Conservation (phyloP, 2,797 vertebrate genomes). For the Dryobates pubescens region DNA sequence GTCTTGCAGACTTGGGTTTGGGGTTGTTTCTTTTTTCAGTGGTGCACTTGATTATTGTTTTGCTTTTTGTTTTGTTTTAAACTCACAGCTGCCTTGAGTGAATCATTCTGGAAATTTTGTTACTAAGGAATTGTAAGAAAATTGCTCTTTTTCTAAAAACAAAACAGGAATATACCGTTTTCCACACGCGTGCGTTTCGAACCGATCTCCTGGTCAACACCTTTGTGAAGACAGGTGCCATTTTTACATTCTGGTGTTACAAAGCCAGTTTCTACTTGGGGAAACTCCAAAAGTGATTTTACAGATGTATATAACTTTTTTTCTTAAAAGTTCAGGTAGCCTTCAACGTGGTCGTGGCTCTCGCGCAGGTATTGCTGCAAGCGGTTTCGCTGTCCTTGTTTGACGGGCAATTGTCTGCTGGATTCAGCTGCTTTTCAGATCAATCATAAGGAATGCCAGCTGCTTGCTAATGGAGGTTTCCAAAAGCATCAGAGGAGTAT, state of each 20-base stretch:
- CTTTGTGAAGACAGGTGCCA: conserved; percentile 9
- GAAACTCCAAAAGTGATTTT: conserved; percentile 33
- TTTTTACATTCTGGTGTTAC: conserved; percentile 36
- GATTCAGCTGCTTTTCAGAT: conserved; percentile 11
- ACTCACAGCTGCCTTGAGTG: conserved; percentile 48
- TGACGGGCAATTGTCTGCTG: neutral
- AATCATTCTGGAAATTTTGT: conserved; percentile 46
- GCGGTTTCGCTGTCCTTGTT: neutral
- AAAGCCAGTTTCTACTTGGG: conserved; percentile 18
- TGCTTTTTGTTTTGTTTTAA: neutral
- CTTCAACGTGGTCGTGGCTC: neutral
- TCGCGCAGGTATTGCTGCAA: neutral
- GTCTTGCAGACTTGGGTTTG: conserved; percentile 12
- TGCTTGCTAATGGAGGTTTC: neutral
- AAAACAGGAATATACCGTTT: neutral
- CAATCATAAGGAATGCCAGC: neutral
- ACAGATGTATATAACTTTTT: conserved; percentile 29
- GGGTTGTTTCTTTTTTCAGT: neutral
- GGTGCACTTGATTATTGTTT: neutral
- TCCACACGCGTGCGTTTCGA: conserved; percentile 26
- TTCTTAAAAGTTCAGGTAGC: conserved; percentile 8
- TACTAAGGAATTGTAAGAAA: conserved; percentile 30
- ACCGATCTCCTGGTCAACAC: conserved; percentile 36
- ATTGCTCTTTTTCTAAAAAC: conserved; percentile 17
- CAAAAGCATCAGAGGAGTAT: rapidly evolving